Conservation (phyloP, 2,797 vertebrate species). For the Platyrinchus mystaceus region DNA sequence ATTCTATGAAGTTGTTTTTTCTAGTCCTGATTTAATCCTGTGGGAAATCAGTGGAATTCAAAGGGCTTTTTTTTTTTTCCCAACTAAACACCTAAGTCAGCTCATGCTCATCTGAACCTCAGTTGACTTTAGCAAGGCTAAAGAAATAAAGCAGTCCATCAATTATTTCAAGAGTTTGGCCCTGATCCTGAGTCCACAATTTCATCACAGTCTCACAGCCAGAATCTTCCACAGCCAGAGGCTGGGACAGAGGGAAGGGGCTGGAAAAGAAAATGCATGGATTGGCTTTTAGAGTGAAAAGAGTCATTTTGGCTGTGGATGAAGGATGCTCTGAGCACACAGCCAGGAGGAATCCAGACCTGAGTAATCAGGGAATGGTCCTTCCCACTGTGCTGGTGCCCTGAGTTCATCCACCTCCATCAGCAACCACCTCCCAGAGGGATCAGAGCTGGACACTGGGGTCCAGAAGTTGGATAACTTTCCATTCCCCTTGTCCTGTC, state of each 20-base stretch:
- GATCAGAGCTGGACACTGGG: neutral
- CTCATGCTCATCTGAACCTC: neutral
- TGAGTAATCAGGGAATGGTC: neutral
- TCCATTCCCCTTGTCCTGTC: neutral
- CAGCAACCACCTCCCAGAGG: neutral
- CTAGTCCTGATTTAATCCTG: neutral
- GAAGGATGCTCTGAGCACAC: neutral
- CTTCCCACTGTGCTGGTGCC: rapidly evolving
- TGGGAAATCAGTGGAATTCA: slow-evolving; percentile 28
- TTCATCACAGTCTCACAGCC: neutral
- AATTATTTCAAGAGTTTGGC: slow-evolving; percentile 34
- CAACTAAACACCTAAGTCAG: slow-evolving; percentile 16
- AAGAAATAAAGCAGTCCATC: slow-evolving; percentile 26
- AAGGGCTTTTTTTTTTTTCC: neutral
- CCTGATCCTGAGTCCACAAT: neutral
- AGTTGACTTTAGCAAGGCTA: neutral
- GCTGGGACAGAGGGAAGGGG: neutral
- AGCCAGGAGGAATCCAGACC: neutral
- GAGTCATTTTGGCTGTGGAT: rapidly evolving
- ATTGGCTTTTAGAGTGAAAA: neutral
- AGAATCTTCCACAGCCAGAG: neutral
- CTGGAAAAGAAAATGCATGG: neutral
- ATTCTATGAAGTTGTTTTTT: neutral
- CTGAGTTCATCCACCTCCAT: neutral
- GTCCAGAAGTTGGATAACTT: neutral